A percentile compares a stretch with the other conserved stretches of the same genome.
These are phyloP conservation scores for Clarias fuscus DNA, from an alignment of 2,797 vertebrate genomes.

Conservation along the genomic window DNA sequence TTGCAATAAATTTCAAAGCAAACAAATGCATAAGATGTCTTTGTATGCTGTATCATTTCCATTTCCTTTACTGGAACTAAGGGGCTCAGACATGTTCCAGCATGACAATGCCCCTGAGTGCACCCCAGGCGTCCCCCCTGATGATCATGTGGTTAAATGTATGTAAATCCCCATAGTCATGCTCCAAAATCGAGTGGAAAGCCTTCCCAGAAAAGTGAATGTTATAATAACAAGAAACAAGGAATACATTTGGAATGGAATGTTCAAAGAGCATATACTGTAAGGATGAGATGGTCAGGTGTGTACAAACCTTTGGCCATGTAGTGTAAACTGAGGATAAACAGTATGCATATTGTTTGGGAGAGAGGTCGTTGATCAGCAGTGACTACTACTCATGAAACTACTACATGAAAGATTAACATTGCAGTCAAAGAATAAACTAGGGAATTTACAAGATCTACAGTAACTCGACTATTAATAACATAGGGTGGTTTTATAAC, in stretches of 20 bases:
- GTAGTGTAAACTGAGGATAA: not conserved
- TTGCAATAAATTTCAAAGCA: not conserved
- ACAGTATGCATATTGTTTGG: conserved; percentile 23
- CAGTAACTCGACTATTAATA: conserved; percentile 27
- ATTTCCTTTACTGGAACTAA: not conserved
- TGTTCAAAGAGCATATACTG: not conserved
- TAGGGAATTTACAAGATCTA: conserved; percentile 57
- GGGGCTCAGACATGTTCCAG: too few species aligned
- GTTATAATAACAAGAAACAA: not conserved
- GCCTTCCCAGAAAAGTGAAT: not conserved
- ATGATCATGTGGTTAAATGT: not conserved
- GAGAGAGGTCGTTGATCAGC: conserved; percentile 54
- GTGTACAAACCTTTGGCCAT: not conserved
- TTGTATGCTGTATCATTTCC: not conserved
- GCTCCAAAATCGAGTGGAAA: not conserved
- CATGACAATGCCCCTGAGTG: not conserved
- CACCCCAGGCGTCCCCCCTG: not conserved
- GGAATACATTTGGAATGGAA: not conserved
- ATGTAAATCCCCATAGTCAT: not conserved
- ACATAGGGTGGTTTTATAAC: conserved; percentile 31
- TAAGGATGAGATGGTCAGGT: not conserved
- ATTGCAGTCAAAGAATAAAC: conserved; percentile 61
- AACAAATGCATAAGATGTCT: not conserved
- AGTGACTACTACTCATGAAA: conserved; percentile 63
- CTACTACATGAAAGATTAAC: conserved; percentile 67